Percentiles rank a stretch among this genome's conserved stretches.
Conservation (phyloP, 1,140 invertebrate species). For the Diachasmimorpha longicaudata region DNA sequence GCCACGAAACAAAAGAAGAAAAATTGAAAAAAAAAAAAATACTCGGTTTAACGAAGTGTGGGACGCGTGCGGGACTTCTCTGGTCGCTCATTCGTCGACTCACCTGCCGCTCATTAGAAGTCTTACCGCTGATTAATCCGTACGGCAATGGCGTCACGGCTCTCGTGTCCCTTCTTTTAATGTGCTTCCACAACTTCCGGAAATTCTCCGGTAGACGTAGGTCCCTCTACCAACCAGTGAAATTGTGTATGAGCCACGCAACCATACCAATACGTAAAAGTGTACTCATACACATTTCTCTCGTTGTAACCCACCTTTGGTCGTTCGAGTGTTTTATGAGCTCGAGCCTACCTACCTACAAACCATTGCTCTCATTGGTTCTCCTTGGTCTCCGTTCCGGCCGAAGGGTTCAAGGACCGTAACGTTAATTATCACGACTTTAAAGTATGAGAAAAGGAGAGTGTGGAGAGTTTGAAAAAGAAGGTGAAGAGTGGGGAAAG, state of each 20-base stretch:
- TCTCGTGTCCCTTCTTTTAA: slow-evolving; percentile 48
- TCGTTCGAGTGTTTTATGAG: slow-evolving; percentile 28
- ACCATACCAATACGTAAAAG: neutral
- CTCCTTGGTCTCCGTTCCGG: neutral
- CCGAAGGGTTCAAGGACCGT: slow-evolving; percentile 25
- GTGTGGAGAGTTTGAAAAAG: neutral
- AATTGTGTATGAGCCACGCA: slow-evolving; percentile 8
- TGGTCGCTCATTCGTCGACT: slow-evolving; percentile 34
- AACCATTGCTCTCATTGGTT: neutral
- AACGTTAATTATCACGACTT: slow-evolving; percentile 29
- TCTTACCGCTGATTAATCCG: slow-evolving; percentile 64
- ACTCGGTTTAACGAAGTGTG: slow-evolving; percentile 25
- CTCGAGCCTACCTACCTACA: slow-evolving; percentile 10
- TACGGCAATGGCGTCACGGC: slow-evolving; percentile 59
- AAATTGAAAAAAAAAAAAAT: neutral
- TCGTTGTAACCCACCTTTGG: slow-evolving; percentile 16
- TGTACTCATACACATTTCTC: slow-evolving; percentile 5
- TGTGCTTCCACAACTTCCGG: slow-evolving; percentile 21
- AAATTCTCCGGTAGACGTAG: slow-evolving; percentile 2
- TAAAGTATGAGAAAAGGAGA: slow-evolving; percentile 28
- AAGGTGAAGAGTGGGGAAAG: neutral
- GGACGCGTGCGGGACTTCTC: slow-evolving; percentile 34
- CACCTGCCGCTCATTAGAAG: slow-evolving; percentile 63
- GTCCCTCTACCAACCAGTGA: neutral
- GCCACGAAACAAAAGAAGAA: neutral